Evolutionary conservation across 2,113 vertebrate species (phyloP).

Genomic region (Hypanus sabinus): DNA sequence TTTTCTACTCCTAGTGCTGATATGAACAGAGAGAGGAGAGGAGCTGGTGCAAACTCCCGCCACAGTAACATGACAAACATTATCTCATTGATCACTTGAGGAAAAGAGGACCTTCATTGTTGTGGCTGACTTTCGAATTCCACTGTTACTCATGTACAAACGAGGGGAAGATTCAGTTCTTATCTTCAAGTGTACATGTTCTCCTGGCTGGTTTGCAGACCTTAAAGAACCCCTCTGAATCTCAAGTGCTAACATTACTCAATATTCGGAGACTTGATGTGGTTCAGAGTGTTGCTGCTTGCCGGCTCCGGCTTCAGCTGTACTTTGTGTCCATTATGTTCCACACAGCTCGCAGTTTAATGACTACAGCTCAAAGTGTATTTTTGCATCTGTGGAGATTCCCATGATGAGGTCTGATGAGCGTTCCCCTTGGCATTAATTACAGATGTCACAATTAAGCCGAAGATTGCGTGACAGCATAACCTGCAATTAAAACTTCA

Average conservation of each 20-base stretch:
- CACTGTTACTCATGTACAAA: background rate
- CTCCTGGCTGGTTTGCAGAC: background rate
- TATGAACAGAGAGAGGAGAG: background rate
- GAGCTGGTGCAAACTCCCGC: background rate
- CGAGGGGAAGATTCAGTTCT: background rate
- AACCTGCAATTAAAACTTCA: background rate
- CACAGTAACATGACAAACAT: background rate
- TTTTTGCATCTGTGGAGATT: background rate
- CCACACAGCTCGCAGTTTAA: background rate
- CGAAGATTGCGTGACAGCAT: background rate
- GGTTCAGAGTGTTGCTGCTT: background rate
- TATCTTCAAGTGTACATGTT: background rate
- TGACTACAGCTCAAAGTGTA: background rate
- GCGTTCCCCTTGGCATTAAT: background rate
- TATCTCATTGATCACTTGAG: background rate
- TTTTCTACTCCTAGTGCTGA: background rate
- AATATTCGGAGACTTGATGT: background rate
- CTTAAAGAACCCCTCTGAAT: background rate
- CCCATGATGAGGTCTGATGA: background rate
- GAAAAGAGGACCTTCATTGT: background rate
- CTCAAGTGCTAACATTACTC: background rate
- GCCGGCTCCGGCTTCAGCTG: background rate
- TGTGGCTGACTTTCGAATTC: background rate
- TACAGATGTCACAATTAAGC: background rate
- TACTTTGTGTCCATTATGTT: background rate